Percentiles rank a stretch among this genome's conserved stretches.
Conservation (phyloP, 2,797 vertebrate genomes). For the Syngnathus rostellatus region DNA sequence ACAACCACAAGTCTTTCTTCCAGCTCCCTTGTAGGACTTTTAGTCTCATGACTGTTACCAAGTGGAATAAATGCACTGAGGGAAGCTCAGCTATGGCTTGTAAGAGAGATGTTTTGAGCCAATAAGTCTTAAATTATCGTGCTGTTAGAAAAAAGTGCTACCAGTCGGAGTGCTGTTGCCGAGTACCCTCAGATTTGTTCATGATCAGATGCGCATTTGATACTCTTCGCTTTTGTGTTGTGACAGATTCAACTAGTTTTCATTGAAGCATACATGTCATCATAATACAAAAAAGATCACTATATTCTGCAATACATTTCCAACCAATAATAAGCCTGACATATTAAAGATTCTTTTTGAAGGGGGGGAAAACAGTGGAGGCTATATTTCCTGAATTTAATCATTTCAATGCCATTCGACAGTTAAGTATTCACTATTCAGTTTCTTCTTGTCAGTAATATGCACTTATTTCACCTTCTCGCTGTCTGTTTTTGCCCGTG, state of each 20-base stretch:
- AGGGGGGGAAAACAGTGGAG: too few relatives aligned
- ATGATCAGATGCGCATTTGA: background rate
- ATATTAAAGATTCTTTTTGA: background rate
- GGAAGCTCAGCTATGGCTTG: background rate
- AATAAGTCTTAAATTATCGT: background rate
- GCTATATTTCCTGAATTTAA: background rate
- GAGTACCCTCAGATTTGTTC: background rate
- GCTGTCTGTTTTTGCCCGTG: background rate
- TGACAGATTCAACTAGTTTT: background rate
- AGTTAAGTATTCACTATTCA: background rate
- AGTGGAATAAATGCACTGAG: background rate
- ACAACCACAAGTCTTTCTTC: conserved; percentile 3
- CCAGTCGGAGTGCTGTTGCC: background rate
- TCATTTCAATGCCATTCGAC: background rate
- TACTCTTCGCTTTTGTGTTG: background rate
- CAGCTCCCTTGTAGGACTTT: conserved; percentile 6
- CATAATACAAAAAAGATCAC: background rate
- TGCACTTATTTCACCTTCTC: background rate
- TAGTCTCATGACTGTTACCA: conserved; percentile 7
- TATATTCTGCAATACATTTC: background rate
- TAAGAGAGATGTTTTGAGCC: background rate
- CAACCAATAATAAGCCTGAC: background rate
- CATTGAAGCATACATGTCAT: background rate
- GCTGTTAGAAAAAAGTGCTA: background rate
- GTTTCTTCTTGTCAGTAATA: background rate